Evolutionary conservation across 2,888 invertebrate species (phyloP).

Genomic region (Tridacna crocea): DNA sequence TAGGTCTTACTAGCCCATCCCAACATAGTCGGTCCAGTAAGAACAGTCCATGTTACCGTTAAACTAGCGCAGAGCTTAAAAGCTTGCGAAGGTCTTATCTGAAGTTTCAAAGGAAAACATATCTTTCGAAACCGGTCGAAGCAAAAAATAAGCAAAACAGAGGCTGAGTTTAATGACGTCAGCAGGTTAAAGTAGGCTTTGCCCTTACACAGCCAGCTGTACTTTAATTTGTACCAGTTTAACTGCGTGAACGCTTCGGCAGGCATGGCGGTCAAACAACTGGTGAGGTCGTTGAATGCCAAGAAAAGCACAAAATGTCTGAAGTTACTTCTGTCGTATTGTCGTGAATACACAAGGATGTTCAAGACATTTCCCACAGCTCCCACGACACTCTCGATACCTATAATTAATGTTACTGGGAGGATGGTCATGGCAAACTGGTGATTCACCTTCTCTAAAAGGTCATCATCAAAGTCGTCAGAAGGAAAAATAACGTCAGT

Average conservation of each 20-base stretch:
- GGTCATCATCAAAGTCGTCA: background rate
- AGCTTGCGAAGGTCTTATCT: constrained; percentile 2
- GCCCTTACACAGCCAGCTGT: constrained; percentile 5
- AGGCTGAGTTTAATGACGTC: constrained; percentile 10
- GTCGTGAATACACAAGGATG: constrained; percentile 2
- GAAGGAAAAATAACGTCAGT: background rate
- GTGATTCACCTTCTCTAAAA: background rate
- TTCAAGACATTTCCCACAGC: background rate
- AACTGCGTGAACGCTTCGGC: constrained; percentile 7
- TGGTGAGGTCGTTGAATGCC: constrained; percentile 2
- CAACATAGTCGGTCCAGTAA: background rate
- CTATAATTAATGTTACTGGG: constrained; percentile 4
- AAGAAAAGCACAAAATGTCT: constrained; percentile 17
- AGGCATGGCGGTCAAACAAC: constrained; percentile 8
- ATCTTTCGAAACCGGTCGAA: constrained; percentile 16
- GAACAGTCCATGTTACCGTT: background rate
- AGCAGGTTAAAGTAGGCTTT: constrained; percentile 15
- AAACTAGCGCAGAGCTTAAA: background rate
- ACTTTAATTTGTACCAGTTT: constrained; percentile 6
- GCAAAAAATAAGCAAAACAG: constrained; percentile 6
- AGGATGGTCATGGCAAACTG: constrained; percentile 13
- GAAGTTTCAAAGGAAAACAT: constrained; percentile 16
- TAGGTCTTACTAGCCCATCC: background rate
- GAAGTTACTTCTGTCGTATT: constrained; percentile 12
- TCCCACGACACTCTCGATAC: background rate